Base-by-base conservation (phyloP, 2,113 vertebrate genomes). In the Phyllopteryx taeniolatus region DNA sequence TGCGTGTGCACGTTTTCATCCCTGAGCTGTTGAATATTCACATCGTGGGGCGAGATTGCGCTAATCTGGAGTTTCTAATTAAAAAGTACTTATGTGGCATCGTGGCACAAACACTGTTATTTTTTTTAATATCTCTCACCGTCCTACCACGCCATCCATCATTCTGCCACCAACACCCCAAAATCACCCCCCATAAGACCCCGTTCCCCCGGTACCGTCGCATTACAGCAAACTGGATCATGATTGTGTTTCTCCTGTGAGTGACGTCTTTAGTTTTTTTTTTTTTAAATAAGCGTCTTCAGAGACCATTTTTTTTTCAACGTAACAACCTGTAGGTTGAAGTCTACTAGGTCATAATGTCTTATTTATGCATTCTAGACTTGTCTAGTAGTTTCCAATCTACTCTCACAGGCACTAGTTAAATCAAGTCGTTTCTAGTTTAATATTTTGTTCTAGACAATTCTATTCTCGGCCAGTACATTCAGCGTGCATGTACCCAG, bases 271-370 rank as follows among this genome's bases (percentile, higher is more conserved):
- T 72, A 12, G 10, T 27, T 27, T 27, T 27, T 49, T 68, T 51
- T 97, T 96, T 98, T 98, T 98, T 98, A 98, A 98, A 99, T 99
- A 98, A 98, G 96, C 96, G 94, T 97, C 95, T 95, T 98, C 95
- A 95, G 96, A 94, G 95, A 95, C 96, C 1, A 27, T 95, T 95
- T 96, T 98, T 99, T 98, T 96, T 98, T 98, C 96, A 96, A 39
- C 35, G 35, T 3, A 39, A 39, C 35, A 39, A 39, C 35, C 35
- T 39, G 4, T 39, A 39, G 35, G 35, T 6, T 39, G 35, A 39
- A 6, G 9, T 63, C 17, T 39, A 39, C 35, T 15, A 2, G 5
- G 14, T 63, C 22, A 31, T 63, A 63, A 35, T 63, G 27, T 42
- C 2, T 39, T 17, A 17, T 39, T 63, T 31, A 31, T 31, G 44